Conservation (phyloP, 2,113 vertebrate species). For the Arothron firmamentum region DNA sequence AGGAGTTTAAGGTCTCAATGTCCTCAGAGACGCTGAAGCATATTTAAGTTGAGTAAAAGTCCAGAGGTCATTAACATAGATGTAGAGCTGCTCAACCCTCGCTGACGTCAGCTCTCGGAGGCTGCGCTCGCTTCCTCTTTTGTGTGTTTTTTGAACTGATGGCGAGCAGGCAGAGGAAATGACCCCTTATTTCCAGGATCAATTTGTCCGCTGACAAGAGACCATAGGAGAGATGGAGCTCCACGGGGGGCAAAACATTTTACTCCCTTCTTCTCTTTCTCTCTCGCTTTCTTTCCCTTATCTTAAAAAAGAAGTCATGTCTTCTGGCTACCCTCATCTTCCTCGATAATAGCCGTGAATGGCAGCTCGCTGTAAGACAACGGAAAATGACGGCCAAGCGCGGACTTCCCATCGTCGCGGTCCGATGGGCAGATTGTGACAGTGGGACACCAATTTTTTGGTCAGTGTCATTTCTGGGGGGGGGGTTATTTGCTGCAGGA, state of each 20-base stretch:
- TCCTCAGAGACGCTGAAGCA: background rate
- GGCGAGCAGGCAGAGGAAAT: slow-evolving; percentile 66
- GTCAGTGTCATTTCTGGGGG: slow-evolving; percentile 55
- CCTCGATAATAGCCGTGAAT: slow-evolving; percentile 44
- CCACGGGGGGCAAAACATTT: slow-evolving; percentile 57
- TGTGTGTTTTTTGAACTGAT: slow-evolving; percentile 45
- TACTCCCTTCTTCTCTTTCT: slow-evolving; percentile 16
- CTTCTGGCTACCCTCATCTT: slow-evolving; percentile 31
- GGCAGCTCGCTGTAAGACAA: slow-evolving; percentile 29
- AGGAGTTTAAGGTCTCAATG: too few relatives aligned
- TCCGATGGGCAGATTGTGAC: slow-evolving; percentile 58
- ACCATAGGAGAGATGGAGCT: slow-evolving; percentile 55
- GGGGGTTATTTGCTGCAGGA: slow-evolving; percentile 51
- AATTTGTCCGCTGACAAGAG: slow-evolving; percentile 62
- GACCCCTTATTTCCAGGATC: slow-evolving; percentile 69
- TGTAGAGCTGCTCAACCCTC: slow-evolving; percentile 20
- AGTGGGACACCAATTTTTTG: slow-evolving; percentile 58
- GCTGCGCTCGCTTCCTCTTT: slow-evolving; percentile 45
- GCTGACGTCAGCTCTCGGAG: slow-evolving; percentile 37
- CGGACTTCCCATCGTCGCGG: slow-evolving; percentile 46
- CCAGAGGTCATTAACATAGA: background rate
- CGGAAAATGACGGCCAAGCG: slow-evolving; percentile 51
- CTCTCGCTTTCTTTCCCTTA: background rate
- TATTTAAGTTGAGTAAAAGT: background rate
- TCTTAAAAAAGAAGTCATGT: slow-evolving; percentile 26